Evolutionary conservation across 2,113 vertebrate genomes (phyloP).

Genomic region (Philantomba maxwellii): DNA sequence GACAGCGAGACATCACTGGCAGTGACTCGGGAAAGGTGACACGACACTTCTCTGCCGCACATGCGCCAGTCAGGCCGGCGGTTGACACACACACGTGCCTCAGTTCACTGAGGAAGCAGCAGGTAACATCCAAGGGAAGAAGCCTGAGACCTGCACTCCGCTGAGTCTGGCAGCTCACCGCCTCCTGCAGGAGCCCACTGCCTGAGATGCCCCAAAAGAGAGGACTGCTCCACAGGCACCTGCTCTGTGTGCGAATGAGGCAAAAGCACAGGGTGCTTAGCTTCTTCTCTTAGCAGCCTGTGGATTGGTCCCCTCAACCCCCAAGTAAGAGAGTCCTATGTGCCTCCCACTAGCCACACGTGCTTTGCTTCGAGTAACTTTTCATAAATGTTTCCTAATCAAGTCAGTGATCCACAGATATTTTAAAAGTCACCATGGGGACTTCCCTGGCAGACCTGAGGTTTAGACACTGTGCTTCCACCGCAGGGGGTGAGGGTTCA

Average conservation of each 20-base stretch:
- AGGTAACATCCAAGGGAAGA: neutral
- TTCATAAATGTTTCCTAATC: neutral
- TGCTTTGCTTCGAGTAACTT: neutral
- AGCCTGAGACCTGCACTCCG: neutral
- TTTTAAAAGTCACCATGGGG: neutral
- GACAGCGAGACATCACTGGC: neutral
- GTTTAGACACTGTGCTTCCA: neutral
- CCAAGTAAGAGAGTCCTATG: neutral
- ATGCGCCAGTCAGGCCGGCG: neutral
- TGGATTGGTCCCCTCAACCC: neutral
- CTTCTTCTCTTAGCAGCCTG: neutral
- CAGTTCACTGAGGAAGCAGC: neutral
- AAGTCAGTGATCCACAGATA: neutral
- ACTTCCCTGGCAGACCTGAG: neutral
- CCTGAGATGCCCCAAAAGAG: neutral
- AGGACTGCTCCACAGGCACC: too few relatives aligned
- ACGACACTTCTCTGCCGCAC: neutral
- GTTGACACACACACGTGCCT: neutral
- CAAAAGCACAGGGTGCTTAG: neutral
- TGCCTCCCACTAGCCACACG: neutral
- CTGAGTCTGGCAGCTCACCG: neutral
- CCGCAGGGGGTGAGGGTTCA: neutral
- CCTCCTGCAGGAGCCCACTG: neutral
- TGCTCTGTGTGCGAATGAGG: neutral
- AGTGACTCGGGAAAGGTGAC: neutral